phyloP scores from a whole-genome alignment of 2,888 invertebrate genomes.

The Ectemnius lituratus region DNA sequence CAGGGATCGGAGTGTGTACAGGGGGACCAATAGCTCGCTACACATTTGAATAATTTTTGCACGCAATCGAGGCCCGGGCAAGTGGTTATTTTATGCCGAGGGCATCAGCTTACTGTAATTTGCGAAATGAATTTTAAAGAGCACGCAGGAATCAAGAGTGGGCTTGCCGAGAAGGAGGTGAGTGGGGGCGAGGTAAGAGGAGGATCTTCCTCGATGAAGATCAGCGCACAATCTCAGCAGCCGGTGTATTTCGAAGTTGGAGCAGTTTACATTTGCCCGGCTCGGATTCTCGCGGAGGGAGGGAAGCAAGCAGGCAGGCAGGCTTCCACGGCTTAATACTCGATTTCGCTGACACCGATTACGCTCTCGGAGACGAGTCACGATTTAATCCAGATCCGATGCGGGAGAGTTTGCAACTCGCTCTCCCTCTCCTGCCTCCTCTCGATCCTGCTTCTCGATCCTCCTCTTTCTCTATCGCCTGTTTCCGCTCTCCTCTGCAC shows the following conservation, averaged over 20 bases:
- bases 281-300: neutral
- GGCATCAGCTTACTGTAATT: neutral
- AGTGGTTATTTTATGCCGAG: no score
- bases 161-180: no score
- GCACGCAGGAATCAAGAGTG: neutral
- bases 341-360: conserved; percentile 46
- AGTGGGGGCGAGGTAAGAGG: no score
- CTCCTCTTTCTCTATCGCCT: no score
- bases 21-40: no score
- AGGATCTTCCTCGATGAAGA: no score
- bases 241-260: conserved; percentile 9
- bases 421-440: no score
- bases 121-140: conserved; percentile 5
- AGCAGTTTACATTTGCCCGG: conserved; percentile 4
- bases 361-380: conserved; percentile 34
- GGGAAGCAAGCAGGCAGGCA: neutral
- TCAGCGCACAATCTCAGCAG: neutral
- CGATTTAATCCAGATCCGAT: conserved; percentile 40
- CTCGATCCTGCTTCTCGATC: no score
- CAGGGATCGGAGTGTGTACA: no score
- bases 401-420: conserved; percentile 14
- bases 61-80: no score
- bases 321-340: conserved; percentile 21
- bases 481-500: no score
- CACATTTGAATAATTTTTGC: no score